phyloP scores from a whole-genome alignment of 2,888 invertebrate genomes.

The Dryadula phaetusa region DNA sequence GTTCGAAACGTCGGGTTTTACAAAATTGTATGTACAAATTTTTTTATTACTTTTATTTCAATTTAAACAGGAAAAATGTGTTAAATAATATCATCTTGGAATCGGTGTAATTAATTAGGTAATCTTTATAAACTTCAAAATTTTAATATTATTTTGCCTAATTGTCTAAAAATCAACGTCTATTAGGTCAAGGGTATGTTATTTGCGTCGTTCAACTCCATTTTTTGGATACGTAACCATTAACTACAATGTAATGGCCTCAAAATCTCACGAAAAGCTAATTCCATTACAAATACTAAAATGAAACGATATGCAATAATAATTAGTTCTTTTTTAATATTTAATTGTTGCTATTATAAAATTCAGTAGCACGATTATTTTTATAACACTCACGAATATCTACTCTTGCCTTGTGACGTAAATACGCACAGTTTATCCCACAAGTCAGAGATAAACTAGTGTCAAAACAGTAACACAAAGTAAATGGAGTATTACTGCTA shows the following conservation, averaged over 20 bases:
- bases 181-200: background rate
- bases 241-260: background rate
- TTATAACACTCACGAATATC: background rate
- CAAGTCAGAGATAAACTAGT: too few relatives aligned
- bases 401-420: background rate
- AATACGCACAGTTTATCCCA: too few relatives aligned
- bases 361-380: slow-evolving; percentile 1
- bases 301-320: background rate
- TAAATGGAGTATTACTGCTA: too few relatives aligned
- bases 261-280: slow-evolving; percentile 10
- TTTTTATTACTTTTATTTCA: too few relatives aligned
- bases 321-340: background rate
- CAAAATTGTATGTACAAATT: too few relatives aligned
- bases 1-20: too few relatives aligned
- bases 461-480: too few relatives aligned
- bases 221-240: background rate
- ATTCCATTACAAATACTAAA: slow-evolving; percentile 10
- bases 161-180: background rate
- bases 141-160: too few relatives aligned
- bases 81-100: too few relatives aligned
- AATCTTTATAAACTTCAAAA: too few relatives aligned
- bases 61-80: too few relatives aligned
- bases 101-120: too few relatives aligned
- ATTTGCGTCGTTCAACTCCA: background rate
- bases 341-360: slow-evolving; percentile 7